These are phyloP conservation scores for Vandiemenella viatica DNA, from an alignment of 2,888 invertebrate genomes.

Conservation along the genomic window DNA sequence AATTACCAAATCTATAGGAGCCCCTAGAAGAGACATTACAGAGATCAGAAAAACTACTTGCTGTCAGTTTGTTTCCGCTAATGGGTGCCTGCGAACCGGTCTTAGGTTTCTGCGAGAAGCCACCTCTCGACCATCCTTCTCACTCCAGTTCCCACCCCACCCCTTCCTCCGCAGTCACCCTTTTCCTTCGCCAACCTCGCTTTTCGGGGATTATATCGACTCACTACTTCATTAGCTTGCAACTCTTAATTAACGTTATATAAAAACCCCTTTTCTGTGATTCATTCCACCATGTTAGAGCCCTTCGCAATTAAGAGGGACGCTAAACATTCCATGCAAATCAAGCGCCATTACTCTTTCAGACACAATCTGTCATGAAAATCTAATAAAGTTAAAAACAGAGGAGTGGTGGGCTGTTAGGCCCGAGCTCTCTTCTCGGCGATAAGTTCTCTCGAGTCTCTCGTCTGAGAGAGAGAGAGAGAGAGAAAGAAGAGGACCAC, in stretches of 20 bases:
- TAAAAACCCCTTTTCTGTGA: conserved; percentile 12
- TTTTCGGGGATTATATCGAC: conserved; percentile 13
- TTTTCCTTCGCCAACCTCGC: neutral
- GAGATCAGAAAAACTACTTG: too few species aligned
- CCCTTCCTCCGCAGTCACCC: too few species aligned
- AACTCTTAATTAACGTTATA: conserved; percentile 18
- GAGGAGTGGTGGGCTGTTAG: conserved; percentile 1
- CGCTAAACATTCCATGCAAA: conserved; percentile 16
- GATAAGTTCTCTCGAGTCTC: neutral
- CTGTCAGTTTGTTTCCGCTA: too few species aligned
- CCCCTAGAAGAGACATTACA: too few species aligned
- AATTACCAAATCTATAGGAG: too few species aligned
- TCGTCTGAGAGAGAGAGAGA: neutral
- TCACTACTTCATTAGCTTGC: conserved; percentile 16
- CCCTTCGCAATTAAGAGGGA: conserved; percentile 16
- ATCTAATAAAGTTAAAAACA: conserved; percentile 14
- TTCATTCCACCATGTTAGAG: conserved; percentile 14
- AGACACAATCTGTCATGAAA: conserved; percentile 17
- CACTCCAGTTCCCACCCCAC: too few species aligned
- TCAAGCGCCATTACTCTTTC: conserved; percentile 16
- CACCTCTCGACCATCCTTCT: neutral
- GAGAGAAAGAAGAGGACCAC: conserved; percentile 1
- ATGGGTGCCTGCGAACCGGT: too few species aligned
- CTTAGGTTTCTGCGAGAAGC: neutral
- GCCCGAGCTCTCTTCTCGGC: neutral